phyloP scores from a whole-genome alignment of 2,113 vertebrate genomes.

The Tretioscincus oriximinensis region DNA sequence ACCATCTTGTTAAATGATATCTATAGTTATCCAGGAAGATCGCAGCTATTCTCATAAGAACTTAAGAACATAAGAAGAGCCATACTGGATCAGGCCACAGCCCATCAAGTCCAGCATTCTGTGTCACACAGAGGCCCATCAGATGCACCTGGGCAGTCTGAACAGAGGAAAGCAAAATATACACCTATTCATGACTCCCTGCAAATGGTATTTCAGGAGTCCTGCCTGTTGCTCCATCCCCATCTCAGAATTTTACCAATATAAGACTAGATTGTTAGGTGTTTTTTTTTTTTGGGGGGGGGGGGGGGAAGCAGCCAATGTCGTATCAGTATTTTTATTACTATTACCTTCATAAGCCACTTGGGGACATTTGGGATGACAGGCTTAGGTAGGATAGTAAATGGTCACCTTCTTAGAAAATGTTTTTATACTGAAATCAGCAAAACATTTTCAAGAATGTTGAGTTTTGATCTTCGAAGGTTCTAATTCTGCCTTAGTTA shows the following conservation, averaged over 20 bases:
- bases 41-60: not conserved
- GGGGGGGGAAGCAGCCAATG: not conserved
- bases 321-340: not conserved
- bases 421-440: not conserved
- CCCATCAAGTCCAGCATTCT: no score
- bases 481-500: not conserved
- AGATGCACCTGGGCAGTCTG: no score
- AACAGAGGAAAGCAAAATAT: no score
- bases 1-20: conserved; percentile 17
- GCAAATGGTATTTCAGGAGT: no score
- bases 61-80: no score
- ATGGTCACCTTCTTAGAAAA: not conserved
- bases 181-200: no score
- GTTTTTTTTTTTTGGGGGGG: not conserved
- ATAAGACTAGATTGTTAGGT: not conserved
- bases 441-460: no score
- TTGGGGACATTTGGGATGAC: not conserved
- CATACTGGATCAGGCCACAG: no score
- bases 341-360: not conserved
- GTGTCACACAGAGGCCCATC: no score
- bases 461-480: not conserved
- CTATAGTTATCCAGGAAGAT: not conserved
- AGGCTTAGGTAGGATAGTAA: not conserved
- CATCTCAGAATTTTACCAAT: not conserved
- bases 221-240: no score